A percentile compares a stretch with the other conserved stretches of the same genome.
These are phyloP conservation scores for Cantharis rustica DNA, from an alignment of 2,888 invertebrate species.

Conservation along the genomic window DNA sequence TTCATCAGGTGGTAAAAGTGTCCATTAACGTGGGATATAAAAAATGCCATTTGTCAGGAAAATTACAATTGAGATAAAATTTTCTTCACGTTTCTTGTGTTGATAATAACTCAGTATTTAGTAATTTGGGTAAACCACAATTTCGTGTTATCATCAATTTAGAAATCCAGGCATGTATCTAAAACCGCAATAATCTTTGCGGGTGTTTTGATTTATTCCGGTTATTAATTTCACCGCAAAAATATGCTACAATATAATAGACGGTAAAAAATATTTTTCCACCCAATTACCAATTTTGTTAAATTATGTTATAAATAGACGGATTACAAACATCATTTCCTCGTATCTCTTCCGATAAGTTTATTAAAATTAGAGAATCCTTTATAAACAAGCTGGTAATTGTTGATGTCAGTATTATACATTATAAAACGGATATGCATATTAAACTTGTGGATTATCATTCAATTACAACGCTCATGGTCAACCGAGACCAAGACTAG, in stretches of 20 bases:
- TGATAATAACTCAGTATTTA: not conserved
- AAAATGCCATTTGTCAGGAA: not conserved
- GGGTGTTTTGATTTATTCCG: not conserved
- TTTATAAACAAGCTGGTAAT: not conserved
- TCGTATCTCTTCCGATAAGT: not conserved
- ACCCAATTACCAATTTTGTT: not conserved
- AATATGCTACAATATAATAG: not conserved
- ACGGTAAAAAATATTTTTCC: not conserved
- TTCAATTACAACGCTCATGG: constrained; percentile 16
- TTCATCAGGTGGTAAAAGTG: not conserved
- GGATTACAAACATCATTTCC: not conserved
- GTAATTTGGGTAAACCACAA: not conserved
- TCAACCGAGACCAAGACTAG: not conserved
- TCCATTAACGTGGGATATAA: not conserved
- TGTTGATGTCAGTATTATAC: not conserved
- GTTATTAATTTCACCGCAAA: not conserved
- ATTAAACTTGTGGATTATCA: constrained; percentile 22
- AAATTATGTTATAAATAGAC: not conserved
- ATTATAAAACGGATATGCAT: constrained; percentile 20
- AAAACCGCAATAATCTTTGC: not conserved
- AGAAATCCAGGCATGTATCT: not conserved
- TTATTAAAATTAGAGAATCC: not conserved
- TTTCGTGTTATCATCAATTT: not conserved
- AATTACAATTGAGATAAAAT: not conserved
- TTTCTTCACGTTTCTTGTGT: not conserved